phyloP scores from a whole-genome alignment of 2,888 invertebrate species.

The Eupelmus urozonus region DNA sequence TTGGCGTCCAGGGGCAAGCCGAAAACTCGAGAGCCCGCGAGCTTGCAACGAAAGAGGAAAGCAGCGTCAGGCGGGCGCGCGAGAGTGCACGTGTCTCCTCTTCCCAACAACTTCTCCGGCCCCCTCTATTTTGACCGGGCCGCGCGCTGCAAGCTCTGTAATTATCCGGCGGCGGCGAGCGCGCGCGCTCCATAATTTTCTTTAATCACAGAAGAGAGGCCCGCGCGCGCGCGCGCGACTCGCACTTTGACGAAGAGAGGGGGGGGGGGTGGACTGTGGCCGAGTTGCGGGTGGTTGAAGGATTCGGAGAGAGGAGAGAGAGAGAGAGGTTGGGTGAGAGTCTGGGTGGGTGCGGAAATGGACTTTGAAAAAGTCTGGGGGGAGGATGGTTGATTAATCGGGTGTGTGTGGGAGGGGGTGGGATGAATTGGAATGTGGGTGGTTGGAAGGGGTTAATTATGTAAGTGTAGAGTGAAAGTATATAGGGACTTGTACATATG shows the following conservation, averaged over 20 bases:
- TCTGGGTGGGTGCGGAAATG: no score
- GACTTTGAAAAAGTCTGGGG: conserved; percentile 51
- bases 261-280: neutral
- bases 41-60: conserved; percentile 13
- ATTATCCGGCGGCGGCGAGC: conserved; percentile 70
- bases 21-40: neutral
- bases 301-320: neutral
- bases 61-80: conserved; percentile 2
- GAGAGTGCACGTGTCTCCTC: conserved; percentile 39
- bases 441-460: no score
- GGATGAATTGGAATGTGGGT: no score
- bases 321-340: conserved; percentile 1
- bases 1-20: no score
- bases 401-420: no score
- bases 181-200: conserved; percentile 73
- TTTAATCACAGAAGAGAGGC: conserved; percentile 74
- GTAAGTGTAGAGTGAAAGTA: no score
- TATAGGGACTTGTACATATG: no score
- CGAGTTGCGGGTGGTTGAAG: neutral
- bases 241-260: conserved; percentile 67
- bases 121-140: neutral
- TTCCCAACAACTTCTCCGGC: conserved; percentile 37
- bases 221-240: conserved; percentile 53
- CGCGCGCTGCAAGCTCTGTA: conserved; percentile 65
- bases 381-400: conserved; percentile 1